These are phyloP conservation scores for Abramis brama DNA, from an alignment of 2,113 vertebrate genomes.

Conservation along the genomic window DNA sequence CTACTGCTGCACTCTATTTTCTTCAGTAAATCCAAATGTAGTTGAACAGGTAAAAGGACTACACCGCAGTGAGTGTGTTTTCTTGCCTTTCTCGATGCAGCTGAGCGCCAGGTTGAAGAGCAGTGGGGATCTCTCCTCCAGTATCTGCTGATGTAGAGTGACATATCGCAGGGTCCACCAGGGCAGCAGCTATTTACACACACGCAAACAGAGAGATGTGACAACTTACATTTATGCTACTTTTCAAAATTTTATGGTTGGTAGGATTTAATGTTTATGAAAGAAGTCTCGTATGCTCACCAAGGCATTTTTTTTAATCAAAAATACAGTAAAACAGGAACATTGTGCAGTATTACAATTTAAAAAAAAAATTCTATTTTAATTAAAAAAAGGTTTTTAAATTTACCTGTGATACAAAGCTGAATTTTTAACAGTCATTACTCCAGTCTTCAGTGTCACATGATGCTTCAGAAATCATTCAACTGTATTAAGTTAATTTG, in stretches of 20 bases:
- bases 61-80: neutral
- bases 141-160: constrained; percentile 88
- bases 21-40: too few species aligned
- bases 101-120: constrained; percentile 78
- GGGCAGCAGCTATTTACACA: constrained; percentile 78
- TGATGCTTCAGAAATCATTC: neutral
- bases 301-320: neutral
- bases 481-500: neutral
- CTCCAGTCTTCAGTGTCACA: neutral
- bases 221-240: neutral
- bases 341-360: neutral
- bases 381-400: neutral
- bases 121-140: constrained; percentile 88
- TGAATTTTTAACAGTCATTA: neutral
- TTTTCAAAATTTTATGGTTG: neutral
- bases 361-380: neutral
- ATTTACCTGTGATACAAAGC: neutral
- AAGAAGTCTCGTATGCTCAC: neutral
- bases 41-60: neutral
- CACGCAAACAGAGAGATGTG: neutral
- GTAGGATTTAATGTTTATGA: neutral
- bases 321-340: neutral
- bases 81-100: constrained; percentile 83
- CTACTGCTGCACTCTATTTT: neutral
- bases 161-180: constrained; percentile 93